phyloP scores from a whole-genome alignment of 2,888 invertebrate genomes.

The Drosophila algonquin region DNA sequence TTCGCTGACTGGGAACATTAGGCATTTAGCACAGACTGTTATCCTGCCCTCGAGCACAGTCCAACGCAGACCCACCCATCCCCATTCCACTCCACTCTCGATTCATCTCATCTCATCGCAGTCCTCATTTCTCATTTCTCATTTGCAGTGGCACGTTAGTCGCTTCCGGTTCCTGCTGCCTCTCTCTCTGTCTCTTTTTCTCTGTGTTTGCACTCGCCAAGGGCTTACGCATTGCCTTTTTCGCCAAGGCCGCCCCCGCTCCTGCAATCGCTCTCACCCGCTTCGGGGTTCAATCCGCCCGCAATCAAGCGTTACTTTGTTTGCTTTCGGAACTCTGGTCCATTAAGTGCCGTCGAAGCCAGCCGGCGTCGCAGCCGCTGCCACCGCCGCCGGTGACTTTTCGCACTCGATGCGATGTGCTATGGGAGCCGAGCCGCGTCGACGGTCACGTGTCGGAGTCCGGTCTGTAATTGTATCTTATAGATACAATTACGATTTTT shows the following conservation, averaged over 20 bases:
- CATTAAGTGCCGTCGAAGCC: conserved; percentile 67
- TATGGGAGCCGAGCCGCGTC: conserved; percentile 12
- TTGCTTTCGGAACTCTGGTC: conserved; percentile 78
- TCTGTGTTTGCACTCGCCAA: conserved; percentile 64
- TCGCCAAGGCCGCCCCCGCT: conserved; percentile 27
- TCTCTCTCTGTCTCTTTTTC: conserved; percentile 4
- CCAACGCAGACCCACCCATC: neutral
- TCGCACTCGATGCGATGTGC: conserved; percentile 61
- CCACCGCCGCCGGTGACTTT: conserved; percentile 61
- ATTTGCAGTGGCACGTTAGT: conserved; percentile 58
- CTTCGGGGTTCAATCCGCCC: conserved; percentile 56
- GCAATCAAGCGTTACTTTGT: conserved; percentile 79
- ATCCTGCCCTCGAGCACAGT: conserved; percentile 50
- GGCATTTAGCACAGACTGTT: conserved; percentile 66
- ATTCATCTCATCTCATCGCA: conserved; percentile 35
- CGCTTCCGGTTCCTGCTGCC: conserved; percentile 58
- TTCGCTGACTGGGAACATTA: conserved; percentile 41
- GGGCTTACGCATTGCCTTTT: conserved; percentile 66
- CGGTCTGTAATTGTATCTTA: conserved; percentile 74
- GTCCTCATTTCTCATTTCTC: conserved; percentile 27
- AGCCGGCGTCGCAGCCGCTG: conserved; percentile 31
- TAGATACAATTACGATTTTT: conserved; percentile 78
- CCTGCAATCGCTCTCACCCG: neutral
- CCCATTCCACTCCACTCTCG: conserved; percentile 11
- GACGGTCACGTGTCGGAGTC: conserved; percentile 66